Evolutionary conservation across 2,888 invertebrate species (phyloP).

Genomic region (Anthophora plumipes): DNA sequence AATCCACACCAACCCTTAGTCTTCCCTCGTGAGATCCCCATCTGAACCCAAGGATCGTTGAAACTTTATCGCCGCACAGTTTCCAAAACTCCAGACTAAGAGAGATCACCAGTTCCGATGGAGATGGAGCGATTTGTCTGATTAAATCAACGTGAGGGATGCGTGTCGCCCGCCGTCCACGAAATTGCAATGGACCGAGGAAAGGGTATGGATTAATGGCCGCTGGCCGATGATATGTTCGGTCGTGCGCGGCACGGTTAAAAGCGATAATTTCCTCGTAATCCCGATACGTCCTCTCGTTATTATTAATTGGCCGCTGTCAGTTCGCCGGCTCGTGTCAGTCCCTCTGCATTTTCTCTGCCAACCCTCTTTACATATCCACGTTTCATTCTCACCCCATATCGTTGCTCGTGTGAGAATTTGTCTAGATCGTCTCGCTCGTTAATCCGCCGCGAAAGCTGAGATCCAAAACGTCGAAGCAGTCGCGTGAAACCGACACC

Average conservation of each 20-base stretch:
- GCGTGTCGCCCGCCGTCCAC: conserved; percentile 46
- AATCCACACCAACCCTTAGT: too few species aligned
- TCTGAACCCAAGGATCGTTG: not conserved
- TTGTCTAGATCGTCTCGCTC: conserved; percentile 58
- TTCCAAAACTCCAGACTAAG: not conserved
- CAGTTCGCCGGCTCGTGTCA: conserved; percentile 61
- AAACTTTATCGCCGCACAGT: conserved; percentile 20
- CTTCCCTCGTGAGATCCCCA: too few species aligned
- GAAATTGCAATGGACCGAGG: conserved; percentile 66
- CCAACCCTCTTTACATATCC: not conserved
- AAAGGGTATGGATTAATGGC: conserved; percentile 73
- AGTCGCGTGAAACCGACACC: not conserved
- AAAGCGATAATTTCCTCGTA: conserved; percentile 81
- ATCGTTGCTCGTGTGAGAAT: conserved; percentile 35
- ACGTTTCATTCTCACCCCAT: too few species aligned
- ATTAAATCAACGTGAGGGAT: conserved; percentile 61
- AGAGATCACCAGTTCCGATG: conserved; percentile 21
- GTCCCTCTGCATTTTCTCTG: conserved; percentile 52
- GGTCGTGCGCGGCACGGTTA: conserved; percentile 66
- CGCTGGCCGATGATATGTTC: conserved; percentile 67
- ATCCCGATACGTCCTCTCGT: conserved; percentile 79
- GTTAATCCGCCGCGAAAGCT: conserved; percentile 48
- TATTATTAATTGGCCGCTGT: conserved; percentile 80
- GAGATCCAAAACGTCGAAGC: conserved; percentile 38
- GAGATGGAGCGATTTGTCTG: conserved; percentile 69